Evolutionary conservation across 2,113 vertebrate genomes (phyloP).

Genomic region (Strigops habroptila): DNA sequence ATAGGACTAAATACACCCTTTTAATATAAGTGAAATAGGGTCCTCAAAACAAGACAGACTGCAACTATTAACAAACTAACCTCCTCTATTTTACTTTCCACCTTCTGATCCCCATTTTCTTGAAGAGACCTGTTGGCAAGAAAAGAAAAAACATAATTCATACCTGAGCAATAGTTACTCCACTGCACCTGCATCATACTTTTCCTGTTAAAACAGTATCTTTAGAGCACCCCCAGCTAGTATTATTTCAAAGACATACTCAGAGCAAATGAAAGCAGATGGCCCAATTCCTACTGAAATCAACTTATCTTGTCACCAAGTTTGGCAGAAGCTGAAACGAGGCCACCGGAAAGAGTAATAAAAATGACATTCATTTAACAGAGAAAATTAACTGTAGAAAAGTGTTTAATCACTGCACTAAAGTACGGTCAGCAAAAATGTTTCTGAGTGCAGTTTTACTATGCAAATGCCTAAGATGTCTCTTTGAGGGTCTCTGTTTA

Average conservation of each 20-base stretch:
- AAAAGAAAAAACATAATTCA: not conserved
- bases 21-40: not conserved
- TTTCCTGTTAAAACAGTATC: not conserved
- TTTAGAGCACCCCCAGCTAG: not conserved
- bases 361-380: not conserved
- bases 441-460: not conserved
- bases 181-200: not conserved
- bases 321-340: not conserved
- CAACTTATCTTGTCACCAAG: not conserved
- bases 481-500: not conserved
- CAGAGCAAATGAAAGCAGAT: not conserved
- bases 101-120: slow-evolving; percentile 87
- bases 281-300: not conserved
- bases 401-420: not conserved
- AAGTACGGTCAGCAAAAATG: not conserved
- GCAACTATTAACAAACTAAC: slow-evolving; percentile 70
- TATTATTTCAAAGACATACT: not conserved
- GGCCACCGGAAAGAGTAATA: not conserved
- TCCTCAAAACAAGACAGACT: not conserved
- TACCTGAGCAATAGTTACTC: not conserved
- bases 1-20: not conserved
- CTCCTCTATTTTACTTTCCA: slow-evolving; percentile 93
- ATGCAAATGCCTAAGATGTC: not conserved
- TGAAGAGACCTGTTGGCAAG: slow-evolving; percentile 81
- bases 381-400: not conserved